A percentile compares a stretch with the other conserved stretches of the same genome.
Conservation (phyloP, 2,888 invertebrate species). For the Iphiclides podalirius region DNA sequence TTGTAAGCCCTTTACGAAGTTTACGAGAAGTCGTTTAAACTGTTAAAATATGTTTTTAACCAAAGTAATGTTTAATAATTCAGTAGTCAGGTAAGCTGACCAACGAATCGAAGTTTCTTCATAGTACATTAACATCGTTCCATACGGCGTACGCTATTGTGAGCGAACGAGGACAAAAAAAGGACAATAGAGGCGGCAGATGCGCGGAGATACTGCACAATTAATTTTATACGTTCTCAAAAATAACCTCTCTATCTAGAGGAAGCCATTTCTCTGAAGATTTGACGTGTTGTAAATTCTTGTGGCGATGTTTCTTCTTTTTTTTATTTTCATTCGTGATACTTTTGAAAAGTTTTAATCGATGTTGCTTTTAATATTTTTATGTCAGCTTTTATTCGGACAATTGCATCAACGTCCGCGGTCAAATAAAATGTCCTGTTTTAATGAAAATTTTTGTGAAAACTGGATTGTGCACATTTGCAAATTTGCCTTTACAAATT, state of each 20-base stretch:
- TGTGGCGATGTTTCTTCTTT: constrained; percentile 57
- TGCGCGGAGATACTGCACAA: constrained; percentile 63
- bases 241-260: constrained; percentile 71
- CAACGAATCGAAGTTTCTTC: constrained; percentile 1
- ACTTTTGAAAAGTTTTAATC: constrained; percentile 28
- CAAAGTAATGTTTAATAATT: no score
- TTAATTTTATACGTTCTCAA: constrained; percentile 69
- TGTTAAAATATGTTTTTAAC: no score
- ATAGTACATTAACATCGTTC: constrained; percentile 4
- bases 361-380: no score
- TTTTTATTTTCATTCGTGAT: constrained; percentile 29
- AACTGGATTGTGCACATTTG: no score
- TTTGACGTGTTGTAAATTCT: constrained; percentile 78
- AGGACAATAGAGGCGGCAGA: constrained; percentile 62
- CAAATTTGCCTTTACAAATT: no score
- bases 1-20: no score
- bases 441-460: no score
- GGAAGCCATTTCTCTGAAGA: constrained; percentile 74
- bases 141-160: constrained; percentile 25
- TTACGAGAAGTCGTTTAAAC: no score
- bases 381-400: no score
- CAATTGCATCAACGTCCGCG: no score
- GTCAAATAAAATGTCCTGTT: no score
- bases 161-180: constrained; percentile 46
- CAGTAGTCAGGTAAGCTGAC: constrained; percentile 7